Evolutionary conservation across 2,113 vertebrate species (phyloP).

Genomic region (Brachyhypopomus gauderio): DNA sequence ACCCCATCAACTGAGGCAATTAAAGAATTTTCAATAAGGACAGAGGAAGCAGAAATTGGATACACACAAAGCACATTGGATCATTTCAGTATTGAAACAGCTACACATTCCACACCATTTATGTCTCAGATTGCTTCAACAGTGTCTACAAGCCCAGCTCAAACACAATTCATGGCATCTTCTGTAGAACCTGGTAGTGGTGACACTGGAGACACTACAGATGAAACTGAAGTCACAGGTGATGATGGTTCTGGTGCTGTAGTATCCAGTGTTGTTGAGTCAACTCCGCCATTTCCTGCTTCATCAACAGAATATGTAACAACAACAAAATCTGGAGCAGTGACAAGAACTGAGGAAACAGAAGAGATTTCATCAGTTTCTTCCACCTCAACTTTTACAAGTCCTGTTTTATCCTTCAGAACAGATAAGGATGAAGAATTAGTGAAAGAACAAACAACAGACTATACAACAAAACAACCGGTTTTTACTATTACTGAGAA

Average conservation of each 20-base stretch:
- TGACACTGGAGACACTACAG: too few species aligned
- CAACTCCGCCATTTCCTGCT: constrained; percentile 9
- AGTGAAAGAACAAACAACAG: constrained; percentile 6
- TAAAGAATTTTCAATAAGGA: constrained; percentile 50
- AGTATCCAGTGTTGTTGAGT: not conserved
- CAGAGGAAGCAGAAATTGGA: constrained; percentile 65
- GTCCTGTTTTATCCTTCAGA: not conserved
- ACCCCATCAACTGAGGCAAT: constrained; percentile 40
- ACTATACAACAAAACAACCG: not conserved
- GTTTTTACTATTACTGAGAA: not conserved
- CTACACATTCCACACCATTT: constrained; percentile 22
- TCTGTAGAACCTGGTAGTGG: too few species aligned
- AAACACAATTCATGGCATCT: too few species aligned
- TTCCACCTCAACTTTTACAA: not conserved
- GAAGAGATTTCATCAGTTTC: not conserved
- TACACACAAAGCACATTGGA: constrained; percentile 38
- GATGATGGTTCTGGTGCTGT: constrained; percentile 2
- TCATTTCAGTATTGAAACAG: constrained; percentile 18
- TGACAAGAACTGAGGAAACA: not conserved
- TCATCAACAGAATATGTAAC: not conserved
- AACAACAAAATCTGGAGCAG: not conserved
- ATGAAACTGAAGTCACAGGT: too few species aligned
- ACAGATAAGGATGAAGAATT: not conserved
- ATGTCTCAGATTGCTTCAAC: constrained; percentile 19
- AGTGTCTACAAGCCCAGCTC: too few species aligned